phyloP scores from a whole-genome alignment of 2,113 vertebrate genomes.

The Pyrgilauda ruficollis region DNA sequence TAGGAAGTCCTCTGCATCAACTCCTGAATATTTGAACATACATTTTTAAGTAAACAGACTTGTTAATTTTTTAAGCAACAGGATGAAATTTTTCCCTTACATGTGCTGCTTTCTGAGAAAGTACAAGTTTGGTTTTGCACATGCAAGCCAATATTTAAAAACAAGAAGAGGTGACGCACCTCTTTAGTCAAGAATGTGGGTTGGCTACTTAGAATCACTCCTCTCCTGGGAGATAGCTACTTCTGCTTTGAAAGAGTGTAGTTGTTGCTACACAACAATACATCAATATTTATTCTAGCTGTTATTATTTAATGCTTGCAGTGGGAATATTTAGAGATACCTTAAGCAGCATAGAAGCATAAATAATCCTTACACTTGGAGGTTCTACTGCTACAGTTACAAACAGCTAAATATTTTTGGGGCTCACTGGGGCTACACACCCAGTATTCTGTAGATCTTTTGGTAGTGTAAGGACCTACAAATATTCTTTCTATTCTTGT shows the following conservation, averaged over 20 bases:
- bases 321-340: not conserved
- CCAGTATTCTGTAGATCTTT: not conserved
- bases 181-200: not conserved
- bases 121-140: not conserved
- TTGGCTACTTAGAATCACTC: not conserved
- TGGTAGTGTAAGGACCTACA: not conserved
- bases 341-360: not conserved
- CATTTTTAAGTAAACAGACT: not conserved
- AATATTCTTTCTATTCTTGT: not conserved
- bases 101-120: not conserved
- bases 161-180: not conserved
- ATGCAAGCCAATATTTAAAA: not conserved
- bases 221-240: not conserved
- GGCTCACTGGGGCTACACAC: not conserved
- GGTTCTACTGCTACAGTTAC: not conserved
- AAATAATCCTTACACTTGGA: not conserved
- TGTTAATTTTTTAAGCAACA: not conserved
- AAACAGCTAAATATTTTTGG: not conserved
- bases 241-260: not conserved
- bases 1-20: not conserved
- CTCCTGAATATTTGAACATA: not conserved
- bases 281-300: not conserved
- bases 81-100: not conserved
- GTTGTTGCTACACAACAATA: not conserved
- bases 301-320: not conserved